Base-by-base conservation (phyloP, 1,140 invertebrate genomes). In the Cherax destructor region DNA sequence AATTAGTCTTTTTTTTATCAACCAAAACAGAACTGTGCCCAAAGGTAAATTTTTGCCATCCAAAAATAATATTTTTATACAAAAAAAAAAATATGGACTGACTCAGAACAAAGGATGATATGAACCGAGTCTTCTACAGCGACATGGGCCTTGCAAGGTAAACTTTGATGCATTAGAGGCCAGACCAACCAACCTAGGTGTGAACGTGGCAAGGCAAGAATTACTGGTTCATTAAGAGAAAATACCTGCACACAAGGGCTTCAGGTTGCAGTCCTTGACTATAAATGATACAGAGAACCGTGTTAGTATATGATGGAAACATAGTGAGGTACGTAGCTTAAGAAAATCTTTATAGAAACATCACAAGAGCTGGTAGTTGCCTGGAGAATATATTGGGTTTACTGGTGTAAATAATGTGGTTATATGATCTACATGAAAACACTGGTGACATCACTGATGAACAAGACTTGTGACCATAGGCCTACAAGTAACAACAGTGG, bases 211-310 rank as follows among this genome's bases (percentile, higher is more conserved):
- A 79, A 52, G 4, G 77, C 47, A 50, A 50, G 16, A 65, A 47
- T 69, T 16, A 41, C 59, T 11, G 49, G 49, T 11, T 41, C 5
- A 30, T 24, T 49, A 18, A 21, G 52, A 56, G 65, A 76, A 65
- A 90, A 83, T 91, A 91, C 88, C 88, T 91, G 88, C 88, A 85
- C 88, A 91, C 69, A 91, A 78, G 50, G 88, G 88, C 88, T 91
- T 91, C 88, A 91, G 72, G 47, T 91, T 65, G 88, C 88, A 91
- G 72, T 91, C 83, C 81, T 78, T 85, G 41, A 85, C 83, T 91
- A 78, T 13, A 80, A 24, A 50, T 24, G 52, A 77, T 30, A 72
- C 49, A 61, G 76, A 65, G 59, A 91, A 52, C 24, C 24, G 56
- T 83, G 59, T 65, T 65, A 78, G 80, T 90, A 88, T 18, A 65